phyloP scores from a whole-genome alignment of 2,888 invertebrate genomes.

The Drosophila buzzatii region DNA sequence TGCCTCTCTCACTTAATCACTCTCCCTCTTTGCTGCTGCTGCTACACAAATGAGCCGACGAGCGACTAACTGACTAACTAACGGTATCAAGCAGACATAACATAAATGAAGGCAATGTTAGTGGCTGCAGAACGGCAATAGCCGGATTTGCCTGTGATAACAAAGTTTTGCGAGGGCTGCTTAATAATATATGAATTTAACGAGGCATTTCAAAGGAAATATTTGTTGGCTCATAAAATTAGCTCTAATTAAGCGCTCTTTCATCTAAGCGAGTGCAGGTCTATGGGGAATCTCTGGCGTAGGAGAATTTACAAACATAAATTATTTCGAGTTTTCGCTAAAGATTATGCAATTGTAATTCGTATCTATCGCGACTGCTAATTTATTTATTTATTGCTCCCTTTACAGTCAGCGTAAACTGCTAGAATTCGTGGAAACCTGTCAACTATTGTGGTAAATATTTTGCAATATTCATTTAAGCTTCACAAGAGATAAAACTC shows the following conservation, averaged over 20 bases:
- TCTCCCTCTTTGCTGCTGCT: neutral
- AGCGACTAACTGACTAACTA: constrained; percentile 68
- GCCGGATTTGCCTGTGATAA: constrained; percentile 16
- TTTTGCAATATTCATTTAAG: neutral
- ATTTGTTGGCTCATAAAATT: neutral
- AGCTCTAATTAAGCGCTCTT: neutral
- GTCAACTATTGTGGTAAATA: neutral
- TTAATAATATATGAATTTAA: neutral
- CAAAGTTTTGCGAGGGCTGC: constrained; percentile 33
- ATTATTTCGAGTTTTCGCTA: no score
- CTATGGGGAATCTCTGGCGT: neutral
- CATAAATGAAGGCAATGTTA: constrained; percentile 18
- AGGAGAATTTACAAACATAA: no score
- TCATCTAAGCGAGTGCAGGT: neutral
- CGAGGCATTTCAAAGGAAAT: neutral
- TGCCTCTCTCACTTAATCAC: neutral
- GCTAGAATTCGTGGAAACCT: neutral
- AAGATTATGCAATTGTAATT: no score
- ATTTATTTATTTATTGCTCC: no score
- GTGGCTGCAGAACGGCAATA: constrained; percentile 21
- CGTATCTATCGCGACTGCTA: no score
- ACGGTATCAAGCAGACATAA: constrained; percentile 42
- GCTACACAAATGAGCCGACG: constrained; percentile 45
- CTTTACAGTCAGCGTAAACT: neutral
- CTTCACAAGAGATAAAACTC: neutral